Evolutionary conservation across 2,113 vertebrate species (phyloP).

Genomic region (Psophia crepitans): DNA sequence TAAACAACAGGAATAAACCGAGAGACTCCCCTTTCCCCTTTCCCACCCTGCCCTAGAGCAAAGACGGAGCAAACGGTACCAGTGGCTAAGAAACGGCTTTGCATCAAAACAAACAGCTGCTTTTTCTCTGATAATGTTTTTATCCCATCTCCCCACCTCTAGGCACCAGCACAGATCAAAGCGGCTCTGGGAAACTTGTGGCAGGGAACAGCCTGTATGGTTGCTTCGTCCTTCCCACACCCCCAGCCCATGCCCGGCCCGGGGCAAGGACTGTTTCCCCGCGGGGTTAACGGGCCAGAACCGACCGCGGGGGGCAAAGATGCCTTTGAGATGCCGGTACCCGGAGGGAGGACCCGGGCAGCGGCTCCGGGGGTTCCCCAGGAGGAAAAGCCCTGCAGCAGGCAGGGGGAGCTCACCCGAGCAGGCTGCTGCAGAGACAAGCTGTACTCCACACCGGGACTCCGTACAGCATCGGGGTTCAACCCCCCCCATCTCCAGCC

Average conservation of each 20-base stretch:
- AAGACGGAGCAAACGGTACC: not conserved
- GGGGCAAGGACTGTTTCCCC: too few relatives aligned
- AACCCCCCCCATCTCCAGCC: not conserved
- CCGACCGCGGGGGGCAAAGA: rapidly evolving
- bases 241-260: not conserved
- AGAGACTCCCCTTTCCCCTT: constrained; percentile 57
- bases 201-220: not conserved
- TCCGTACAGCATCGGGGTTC: not conserved
- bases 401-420: not conserved
- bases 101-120: not conserved
- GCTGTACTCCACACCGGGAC: rapidly evolving
- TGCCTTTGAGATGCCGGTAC: rapidly evolving
- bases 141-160: too few relatives aligned
- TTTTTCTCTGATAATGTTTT: not conserved
- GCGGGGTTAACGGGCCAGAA: not conserved
- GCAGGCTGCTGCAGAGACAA: not conserved
- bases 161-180: constrained; percentile 11
- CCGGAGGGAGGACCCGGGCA: not conserved
- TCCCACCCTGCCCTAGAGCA: not conserved
- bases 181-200: not conserved
- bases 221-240: not conserved
- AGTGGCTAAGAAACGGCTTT: not conserved
- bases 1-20: constrained; percentile 52
- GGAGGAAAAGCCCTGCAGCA: too few relatives aligned
- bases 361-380: rapidly evolving